Conservation (phyloP, 1,140 invertebrate genomes). For the Cryptotermes secundus region DNA sequence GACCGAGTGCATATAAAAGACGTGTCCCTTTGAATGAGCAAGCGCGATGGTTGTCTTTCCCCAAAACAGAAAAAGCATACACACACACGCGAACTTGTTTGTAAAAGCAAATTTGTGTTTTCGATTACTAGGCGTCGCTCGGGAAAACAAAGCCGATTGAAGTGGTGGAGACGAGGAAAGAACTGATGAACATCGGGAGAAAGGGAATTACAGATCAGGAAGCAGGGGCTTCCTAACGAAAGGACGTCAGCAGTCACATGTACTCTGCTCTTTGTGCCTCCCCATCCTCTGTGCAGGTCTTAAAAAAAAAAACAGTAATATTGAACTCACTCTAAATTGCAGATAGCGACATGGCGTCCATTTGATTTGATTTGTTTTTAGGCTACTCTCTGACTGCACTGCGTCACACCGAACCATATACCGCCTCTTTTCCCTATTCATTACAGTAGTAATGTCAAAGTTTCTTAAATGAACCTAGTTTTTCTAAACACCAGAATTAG, state of each 20-base stretch:
- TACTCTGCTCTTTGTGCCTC: slow-evolving; percentile 12
- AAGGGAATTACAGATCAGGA: slow-evolving; percentile 16
- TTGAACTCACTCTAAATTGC: slow-evolving; percentile 14
- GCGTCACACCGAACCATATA: neutral
- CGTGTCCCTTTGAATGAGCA: neutral
- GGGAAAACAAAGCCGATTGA: slow-evolving; percentile 15
- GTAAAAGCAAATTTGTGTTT: slow-evolving; percentile 20
- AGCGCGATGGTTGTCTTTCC: neutral
- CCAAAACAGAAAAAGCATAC: neutral
- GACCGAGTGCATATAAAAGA: neutral
- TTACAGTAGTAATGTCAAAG: neutral
- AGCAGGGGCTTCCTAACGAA: neutral
- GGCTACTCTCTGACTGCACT: neutral
- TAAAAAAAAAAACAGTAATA: slow-evolving; percentile 19
- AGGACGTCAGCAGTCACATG: neutral
- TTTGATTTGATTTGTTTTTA: slow-evolving; percentile 14
- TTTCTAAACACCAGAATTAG: neutral
- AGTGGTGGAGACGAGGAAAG: neutral
- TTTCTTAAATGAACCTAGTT: neutral
- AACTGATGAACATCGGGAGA: slow-evolving; percentile 14
- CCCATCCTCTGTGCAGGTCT: neutral
- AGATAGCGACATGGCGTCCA: neutral
- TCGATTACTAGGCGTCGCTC: slow-evolving; percentile 14
- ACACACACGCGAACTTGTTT: neutral
- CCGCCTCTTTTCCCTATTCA: neutral